These are phyloP conservation scores for Helicoverpa assulta DNA, from an alignment of 2,888 invertebrate genomes.

Conservation along the genomic window DNA sequence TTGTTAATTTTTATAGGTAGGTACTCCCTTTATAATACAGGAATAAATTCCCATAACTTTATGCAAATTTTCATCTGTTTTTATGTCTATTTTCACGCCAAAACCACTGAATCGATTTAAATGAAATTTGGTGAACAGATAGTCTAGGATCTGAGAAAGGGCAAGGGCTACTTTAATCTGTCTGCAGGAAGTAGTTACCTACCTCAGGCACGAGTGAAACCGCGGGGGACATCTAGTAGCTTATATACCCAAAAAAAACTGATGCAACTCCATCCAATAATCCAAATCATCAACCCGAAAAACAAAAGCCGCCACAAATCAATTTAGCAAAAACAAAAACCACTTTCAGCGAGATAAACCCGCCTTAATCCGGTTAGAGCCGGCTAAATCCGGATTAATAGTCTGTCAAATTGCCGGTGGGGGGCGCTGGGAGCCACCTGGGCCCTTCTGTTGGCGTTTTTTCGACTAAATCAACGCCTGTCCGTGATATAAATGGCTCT, in stretches of 20 bases:
- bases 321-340: slow-evolving; percentile 65
- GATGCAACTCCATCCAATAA: not conserved
- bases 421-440: slow-evolving; percentile 83
- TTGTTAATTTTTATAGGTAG: no score
- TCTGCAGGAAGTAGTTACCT: no score
- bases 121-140: no score
- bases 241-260: not conserved
- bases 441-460: slow-evolving; percentile 67
- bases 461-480: slow-evolving; percentile 63
- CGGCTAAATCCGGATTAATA: slow-evolving; percentile 87
- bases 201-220: no score
- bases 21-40: no score
- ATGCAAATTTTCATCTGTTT: no score
- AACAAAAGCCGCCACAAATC: slow-evolving; percentile 37
- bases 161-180: no score
- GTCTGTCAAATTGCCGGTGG: slow-evolving; percentile 87
- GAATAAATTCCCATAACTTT: no score
- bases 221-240: no score
- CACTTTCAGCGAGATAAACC: slow-evolving; percentile 80
- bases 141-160: no score
- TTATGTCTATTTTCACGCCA: no score
- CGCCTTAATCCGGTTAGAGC: slow-evolving; percentile 77
- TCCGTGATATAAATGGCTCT: slow-evolving; percentile 53
- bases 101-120: no score
- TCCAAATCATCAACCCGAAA: slow-evolving; percentile 19